phyloP scores from a whole-genome alignment of 2,888 invertebrate genomes.

The Gymnocheta viridis region DNA sequence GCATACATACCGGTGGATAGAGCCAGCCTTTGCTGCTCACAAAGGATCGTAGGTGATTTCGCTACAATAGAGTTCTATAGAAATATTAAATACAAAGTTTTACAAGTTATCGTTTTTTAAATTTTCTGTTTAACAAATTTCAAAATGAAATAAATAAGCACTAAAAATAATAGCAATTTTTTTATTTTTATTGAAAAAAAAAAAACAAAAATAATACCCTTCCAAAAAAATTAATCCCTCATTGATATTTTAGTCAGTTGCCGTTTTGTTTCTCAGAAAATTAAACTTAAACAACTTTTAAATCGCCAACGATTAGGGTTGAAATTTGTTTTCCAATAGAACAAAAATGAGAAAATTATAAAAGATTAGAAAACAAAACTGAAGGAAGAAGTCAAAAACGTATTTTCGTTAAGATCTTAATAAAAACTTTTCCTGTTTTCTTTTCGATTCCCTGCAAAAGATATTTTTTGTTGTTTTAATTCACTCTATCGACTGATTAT shows the following conservation, averaged over 20 bases:
- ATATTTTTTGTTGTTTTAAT: slow-evolving; percentile 40
- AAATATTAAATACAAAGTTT: too few species aligned
- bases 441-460: not conserved
- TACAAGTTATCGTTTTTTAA: too few species aligned
- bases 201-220: not conserved
- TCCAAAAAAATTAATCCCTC: slow-evolving; percentile 39
- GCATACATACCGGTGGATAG: too few species aligned
- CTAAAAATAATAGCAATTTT: not conserved
- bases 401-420: slow-evolving; percentile 50
- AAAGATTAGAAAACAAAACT: not conserved
- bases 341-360: not conserved
- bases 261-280: slow-evolving; percentile 13
- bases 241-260: slow-evolving; percentile 55
- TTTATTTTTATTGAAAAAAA: not conserved
- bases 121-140: too few species aligned
- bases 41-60: too few species aligned
- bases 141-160: too few species aligned
- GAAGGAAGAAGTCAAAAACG: not conserved
- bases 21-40: too few species aligned
- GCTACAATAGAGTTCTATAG: too few species aligned
- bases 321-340: slow-evolving; percentile 48
- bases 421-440: slow-evolving; percentile 56
- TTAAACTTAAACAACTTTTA: slow-evolving; percentile 55
- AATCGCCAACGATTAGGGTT: slow-evolving; percentile 50
- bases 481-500: slow-evolving; percentile 39